Evolutionary conservation across 2,797 vertebrate genomes (phyloP).

Genomic region (Gephyroberyx darwinii): DNA sequence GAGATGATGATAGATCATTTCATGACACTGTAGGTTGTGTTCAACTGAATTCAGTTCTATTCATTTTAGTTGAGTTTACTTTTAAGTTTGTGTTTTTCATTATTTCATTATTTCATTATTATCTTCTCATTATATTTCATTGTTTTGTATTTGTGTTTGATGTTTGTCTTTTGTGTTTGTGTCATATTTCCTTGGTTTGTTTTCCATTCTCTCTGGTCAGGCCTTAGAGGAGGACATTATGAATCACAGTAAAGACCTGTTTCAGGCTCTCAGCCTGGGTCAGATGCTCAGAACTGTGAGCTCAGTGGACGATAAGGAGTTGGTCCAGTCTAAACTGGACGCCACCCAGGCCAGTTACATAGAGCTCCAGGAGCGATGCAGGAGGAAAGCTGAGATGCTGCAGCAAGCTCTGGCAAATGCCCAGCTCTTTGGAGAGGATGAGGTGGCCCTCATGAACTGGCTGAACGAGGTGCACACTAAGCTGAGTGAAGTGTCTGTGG

Average conservation of each 20-base stretch:
- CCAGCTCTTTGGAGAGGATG: slow-evolving; percentile 95
- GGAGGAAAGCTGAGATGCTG: slow-evolving; percentile 90
- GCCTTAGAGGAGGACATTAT: slow-evolving; percentile 93
- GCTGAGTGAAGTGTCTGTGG: slow-evolving; percentile 87
- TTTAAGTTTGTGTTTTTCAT: slow-evolving; percentile 51
- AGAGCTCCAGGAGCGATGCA: slow-evolving; percentile 93
- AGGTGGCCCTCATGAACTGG: slow-evolving; percentile 99
- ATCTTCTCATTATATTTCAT: slow-evolving; percentile 71
- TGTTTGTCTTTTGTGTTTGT: slow-evolving; percentile 57
- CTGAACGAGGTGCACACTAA: slow-evolving; percentile 88
- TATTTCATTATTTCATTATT: slow-evolving; percentile 62
- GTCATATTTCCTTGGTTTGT: slow-evolving; percentile 64
- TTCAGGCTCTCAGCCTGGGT: slow-evolving; percentile 91
- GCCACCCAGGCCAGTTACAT: slow-evolving; percentile 87
- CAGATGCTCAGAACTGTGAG: slow-evolving; percentile 91
- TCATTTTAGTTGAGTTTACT: slow-evolving; percentile 29
- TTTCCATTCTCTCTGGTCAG: slow-evolving; percentile 76
- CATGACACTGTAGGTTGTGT: slow-evolving; percentile 11
- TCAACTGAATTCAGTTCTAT: slow-evolving; percentile 35
- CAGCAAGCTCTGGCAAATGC: slow-evolving; percentile 94
- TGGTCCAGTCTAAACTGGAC: slow-evolving; percentile 94
- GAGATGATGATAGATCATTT: slow-evolving; percentile 21
- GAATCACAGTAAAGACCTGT: slow-evolving; percentile 90
- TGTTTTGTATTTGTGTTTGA: slow-evolving; percentile 60
- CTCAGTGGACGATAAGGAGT: slow-evolving; percentile 94